phyloP scores from a whole-genome alignment of 2,797 vertebrate genomes.

The Anguilla anguilla region DNA sequence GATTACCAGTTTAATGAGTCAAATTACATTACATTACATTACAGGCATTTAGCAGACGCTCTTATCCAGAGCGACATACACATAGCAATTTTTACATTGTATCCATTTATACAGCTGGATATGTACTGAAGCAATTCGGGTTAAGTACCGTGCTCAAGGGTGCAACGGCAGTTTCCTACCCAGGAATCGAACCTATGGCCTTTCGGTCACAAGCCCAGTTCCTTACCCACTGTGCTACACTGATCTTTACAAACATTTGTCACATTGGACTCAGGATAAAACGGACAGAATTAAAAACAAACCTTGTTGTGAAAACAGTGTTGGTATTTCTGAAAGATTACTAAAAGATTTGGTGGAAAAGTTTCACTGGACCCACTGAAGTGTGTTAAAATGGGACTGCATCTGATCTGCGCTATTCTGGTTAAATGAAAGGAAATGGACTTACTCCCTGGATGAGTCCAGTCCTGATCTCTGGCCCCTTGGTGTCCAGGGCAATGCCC shows the following conservation, averaged over 20 bases:
- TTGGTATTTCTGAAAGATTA: neutral
- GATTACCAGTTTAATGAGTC: neutral
- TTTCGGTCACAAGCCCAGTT: too few species aligned
- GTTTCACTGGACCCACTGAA: neutral
- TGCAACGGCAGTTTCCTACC: too few species aligned
- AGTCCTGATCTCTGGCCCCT: slow-evolving; percentile 97
- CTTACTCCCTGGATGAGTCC: slow-evolving; percentile 98
- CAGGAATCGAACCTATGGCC: too few species aligned
- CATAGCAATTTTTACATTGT: too few species aligned
- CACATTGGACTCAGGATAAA: neutral
- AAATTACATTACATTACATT: neutral
- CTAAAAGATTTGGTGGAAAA: neutral
- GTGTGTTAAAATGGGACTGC: neutral
- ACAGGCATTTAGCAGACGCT: too few species aligned
- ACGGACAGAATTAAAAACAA: neutral
- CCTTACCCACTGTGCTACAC: too few species aligned
- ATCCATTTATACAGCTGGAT: too few species aligned
- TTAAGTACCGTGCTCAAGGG: too few species aligned
- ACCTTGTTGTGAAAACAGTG: neutral
- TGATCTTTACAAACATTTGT: neutral
- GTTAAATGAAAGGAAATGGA: slow-evolving; percentile 37
- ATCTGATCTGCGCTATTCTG: neutral
- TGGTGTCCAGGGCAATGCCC: slow-evolving; percentile 95
- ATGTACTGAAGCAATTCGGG: too few species aligned
- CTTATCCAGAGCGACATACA: too few species aligned